phyloP scores from a whole-genome alignment of 2,113 vertebrate genomes.

The Corvus hawaiiensis region DNA sequence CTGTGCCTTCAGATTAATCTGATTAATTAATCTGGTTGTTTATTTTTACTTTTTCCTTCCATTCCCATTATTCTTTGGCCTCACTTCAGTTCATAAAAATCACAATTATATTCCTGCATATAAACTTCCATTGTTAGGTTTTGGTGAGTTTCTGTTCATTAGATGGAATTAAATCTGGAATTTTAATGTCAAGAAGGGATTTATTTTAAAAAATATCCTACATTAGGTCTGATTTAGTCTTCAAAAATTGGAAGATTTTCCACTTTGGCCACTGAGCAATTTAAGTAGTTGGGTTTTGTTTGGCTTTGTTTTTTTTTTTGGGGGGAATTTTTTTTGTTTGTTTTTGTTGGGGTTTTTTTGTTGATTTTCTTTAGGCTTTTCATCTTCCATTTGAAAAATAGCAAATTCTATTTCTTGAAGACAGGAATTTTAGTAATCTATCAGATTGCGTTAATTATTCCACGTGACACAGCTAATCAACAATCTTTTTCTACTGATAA shows the following conservation, averaged over 20 bases:
- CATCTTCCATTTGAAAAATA: not conserved
- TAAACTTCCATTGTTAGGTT: not conserved
- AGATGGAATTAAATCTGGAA: not conserved
- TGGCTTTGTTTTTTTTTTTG: too few species aligned
- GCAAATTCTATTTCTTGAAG: not conserved
- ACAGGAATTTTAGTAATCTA: not conserved
- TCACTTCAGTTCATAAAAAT: not conserved
- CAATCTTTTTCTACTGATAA: not conserved
- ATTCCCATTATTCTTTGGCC: not conserved
- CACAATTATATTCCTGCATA: not conserved
- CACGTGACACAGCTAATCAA: not conserved
- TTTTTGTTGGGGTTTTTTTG: not conserved
- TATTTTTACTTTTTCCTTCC: not conserved
- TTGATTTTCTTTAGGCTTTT: not conserved
- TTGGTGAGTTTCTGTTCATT: not conserved
- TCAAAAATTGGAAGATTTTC: not conserved
- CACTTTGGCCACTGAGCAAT: accelerated
- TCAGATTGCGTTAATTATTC: not conserved
- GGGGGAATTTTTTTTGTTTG: not conserved
- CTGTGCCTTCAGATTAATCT: not conserved
- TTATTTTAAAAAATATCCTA: not conserved
- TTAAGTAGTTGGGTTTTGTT: not conserved
- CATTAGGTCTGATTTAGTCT: not conserved
- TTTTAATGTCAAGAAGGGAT: not conserved
- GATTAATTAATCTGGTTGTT: not conserved